Conservation (phyloP, 1,140 invertebrate species). For the Eriocheir sinensis region DNA sequence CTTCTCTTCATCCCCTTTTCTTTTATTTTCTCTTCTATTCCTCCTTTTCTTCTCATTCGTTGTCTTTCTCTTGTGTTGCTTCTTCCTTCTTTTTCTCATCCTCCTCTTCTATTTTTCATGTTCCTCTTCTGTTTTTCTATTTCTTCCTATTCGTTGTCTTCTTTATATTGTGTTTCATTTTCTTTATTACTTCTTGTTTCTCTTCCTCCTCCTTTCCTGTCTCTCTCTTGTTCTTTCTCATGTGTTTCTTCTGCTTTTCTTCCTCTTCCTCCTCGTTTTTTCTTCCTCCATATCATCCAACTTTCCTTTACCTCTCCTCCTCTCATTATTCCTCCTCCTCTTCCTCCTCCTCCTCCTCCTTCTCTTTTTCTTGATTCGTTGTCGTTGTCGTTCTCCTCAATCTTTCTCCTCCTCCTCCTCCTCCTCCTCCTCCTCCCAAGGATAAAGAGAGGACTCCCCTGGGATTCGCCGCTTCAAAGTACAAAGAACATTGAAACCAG, state of each 20-base stretch:
- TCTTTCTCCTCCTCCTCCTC: slow-evolving; percentile 5
- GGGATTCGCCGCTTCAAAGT: not conserved
- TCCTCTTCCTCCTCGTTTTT: not conserved
- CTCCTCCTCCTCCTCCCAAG: not conserved
- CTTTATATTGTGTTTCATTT: not conserved
- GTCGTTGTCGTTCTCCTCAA: not conserved
- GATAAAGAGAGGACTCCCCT: not conserved
- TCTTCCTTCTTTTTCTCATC: not conserved
- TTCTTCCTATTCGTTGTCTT: not conserved
- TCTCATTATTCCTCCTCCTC: too few species aligned
- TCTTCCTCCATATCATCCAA: not conserved
- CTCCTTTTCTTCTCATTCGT: not conserved
- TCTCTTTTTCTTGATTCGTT: not conserved
- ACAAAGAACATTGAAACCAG: slow-evolving; percentile 15
- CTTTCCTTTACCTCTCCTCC: not conserved
- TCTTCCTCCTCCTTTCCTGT: not conserved
- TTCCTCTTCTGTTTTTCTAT: not conserved
- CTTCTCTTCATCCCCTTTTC: not conserved
- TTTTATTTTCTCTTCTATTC: not conserved
- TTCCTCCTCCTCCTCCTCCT: not conserved
- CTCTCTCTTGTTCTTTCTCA: not conserved
- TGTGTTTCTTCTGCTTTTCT: not conserved
- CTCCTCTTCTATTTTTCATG: not conserved
- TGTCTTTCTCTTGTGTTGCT: not conserved
- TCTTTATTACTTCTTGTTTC: too few species aligned